A percentile compares a stretch with the other conserved stretches of the same genome.
phyloP scores from a whole-genome alignment of 2,888 invertebrate species.

The Tuberolachnus salignus region DNA sequence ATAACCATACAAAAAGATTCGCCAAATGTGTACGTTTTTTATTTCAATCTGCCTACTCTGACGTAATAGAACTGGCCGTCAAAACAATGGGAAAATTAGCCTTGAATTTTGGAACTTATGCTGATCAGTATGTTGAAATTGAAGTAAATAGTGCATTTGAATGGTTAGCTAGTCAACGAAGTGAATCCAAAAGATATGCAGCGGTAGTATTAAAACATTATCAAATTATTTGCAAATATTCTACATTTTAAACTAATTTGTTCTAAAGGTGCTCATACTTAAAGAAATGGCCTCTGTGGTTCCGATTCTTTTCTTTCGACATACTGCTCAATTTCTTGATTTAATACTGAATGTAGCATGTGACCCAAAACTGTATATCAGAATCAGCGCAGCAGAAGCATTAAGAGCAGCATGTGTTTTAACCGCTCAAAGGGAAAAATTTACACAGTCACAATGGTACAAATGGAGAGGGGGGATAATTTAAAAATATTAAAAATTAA shows the following conservation, averaged over 20 bases:
- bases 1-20: slow-evolving; percentile 87
- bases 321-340: slow-evolving; percentile 91
- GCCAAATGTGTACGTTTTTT: slow-evolving; percentile 90
- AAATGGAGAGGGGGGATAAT: no score
- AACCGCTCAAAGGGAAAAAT: slow-evolving; percentile 93
- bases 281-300: slow-evolving; percentile 93
- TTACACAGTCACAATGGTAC: slow-evolving; percentile 86
- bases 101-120: slow-evolving; percentile 87
- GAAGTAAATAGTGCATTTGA: slow-evolving; percentile 95
- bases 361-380: slow-evolving; percentile 87
- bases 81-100: slow-evolving; percentile 93
- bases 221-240: no score
- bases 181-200: slow-evolving; percentile 89
- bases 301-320: slow-evolving; percentile 96
- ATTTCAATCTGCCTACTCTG: slow-evolving; percentile 86
- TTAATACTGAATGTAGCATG: slow-evolving; percentile 89
- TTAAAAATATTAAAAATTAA: slow-evolving; percentile 40
- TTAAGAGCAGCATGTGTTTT: slow-evolving; percentile 93
- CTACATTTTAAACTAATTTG: background rate
- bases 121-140: slow-evolving; percentile 97
- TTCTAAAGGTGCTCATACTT: slow-evolving; percentile 73
- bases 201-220: slow-evolving; percentile 67
- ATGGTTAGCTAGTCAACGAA: slow-evolving; percentile 83
- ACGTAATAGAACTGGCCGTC: slow-evolving; percentile 96
- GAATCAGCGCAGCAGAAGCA: slow-evolving; percentile 93